Conservation (phyloP, 1,140 invertebrate species). For the roundworm (Caenorhabditis elegans) region DNA sequence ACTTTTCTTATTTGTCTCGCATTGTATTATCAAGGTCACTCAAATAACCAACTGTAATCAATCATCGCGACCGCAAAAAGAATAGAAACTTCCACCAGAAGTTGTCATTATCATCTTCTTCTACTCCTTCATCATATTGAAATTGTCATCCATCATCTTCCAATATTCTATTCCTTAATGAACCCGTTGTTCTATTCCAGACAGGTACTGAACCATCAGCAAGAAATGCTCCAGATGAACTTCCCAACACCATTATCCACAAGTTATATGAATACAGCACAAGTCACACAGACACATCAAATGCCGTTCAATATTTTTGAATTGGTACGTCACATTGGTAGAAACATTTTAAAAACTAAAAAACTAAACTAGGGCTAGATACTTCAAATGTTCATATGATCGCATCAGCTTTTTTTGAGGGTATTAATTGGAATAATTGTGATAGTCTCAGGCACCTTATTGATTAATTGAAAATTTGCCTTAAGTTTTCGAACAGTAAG, state of each 20-base stretch:
- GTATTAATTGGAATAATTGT: too few relatives aligned
- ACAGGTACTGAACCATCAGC: background rate
- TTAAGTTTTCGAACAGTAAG: too few relatives aligned
- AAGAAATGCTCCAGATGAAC: constrained; percentile 12
- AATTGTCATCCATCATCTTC: background rate
- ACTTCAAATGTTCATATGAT: too few relatives aligned
- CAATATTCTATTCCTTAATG: background rate
- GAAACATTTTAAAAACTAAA: background rate
- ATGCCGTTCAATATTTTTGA: constrained; percentile 12
- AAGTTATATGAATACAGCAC: constrained; percentile 1
- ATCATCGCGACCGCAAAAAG: constrained; percentile 6
- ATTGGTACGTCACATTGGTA: background rate
- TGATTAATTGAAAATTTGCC: too few relatives aligned
- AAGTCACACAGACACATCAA: background rate
- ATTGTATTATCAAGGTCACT: constrained; percentile 27
- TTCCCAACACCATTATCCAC: background rate
- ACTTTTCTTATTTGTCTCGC: constrained; percentile 9
- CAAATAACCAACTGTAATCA: constrained; percentile 21
- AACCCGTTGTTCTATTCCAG: background rate
- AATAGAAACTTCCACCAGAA: constrained; percentile 26
- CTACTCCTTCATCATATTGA: background rate
- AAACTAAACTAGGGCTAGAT: too few relatives aligned
- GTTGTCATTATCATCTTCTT: background rate
- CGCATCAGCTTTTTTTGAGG: too few relatives aligned
- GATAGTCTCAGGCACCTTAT: too few relatives aligned